These are phyloP conservation scores for Laterallus jamaicensis DNA, from an alignment of 2,113 vertebrate genomes.

Conservation along the genomic window DNA sequence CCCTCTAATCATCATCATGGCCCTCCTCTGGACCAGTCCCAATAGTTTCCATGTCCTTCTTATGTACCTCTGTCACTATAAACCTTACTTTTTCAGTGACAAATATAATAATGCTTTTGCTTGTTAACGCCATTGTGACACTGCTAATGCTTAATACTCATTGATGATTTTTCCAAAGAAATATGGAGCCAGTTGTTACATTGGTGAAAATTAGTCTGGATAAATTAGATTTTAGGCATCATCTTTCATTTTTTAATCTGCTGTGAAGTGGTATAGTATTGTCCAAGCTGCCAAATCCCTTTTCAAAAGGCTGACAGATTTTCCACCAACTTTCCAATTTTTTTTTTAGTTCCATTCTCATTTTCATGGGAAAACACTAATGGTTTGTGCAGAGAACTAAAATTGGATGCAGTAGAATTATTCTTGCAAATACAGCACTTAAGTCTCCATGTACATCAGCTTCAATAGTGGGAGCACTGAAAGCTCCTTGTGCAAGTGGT, in stretches of 20 bases:
- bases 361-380: conserved; percentile 42
- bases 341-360: not conserved
- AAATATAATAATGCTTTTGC: not conserved
- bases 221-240: not conserved
- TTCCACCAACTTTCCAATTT: not conserved
- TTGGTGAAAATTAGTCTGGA: not conserved
- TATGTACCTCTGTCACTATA: not conserved
- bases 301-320: not conserved
- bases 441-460: not conserved
- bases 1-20: no score
- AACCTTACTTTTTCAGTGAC: not conserved
- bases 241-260: not conserved
- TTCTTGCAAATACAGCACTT: not conserved
- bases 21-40: no score
- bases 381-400: conserved; percentile 32
- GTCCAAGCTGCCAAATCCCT: not conserved
- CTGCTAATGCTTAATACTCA: not conserved
- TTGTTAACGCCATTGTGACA: not conserved
- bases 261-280: not conserved
- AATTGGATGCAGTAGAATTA: not conserved
- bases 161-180: not conserved
- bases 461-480: not conserved
- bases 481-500: not conserved
- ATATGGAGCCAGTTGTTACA: not conserved
- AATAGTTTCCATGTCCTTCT: no score